Conservation (phyloP, 2,113 vertebrate species). For the Proteles cristata region DNA sequence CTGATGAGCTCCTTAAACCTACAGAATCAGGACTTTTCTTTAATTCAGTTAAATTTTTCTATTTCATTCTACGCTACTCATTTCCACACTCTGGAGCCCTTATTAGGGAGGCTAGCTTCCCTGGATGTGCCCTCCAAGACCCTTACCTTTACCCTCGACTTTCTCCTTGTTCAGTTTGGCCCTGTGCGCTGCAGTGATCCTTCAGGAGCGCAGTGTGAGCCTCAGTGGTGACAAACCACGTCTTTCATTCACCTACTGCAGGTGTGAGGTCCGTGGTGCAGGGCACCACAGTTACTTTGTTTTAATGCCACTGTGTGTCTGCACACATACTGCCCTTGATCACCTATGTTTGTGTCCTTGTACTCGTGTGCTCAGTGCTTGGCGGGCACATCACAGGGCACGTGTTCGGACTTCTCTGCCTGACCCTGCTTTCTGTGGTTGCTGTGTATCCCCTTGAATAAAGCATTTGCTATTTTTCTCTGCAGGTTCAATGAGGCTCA, state of each 20-base stretch:
- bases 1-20: not conserved
- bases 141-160: not conserved
- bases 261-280: not conserved
- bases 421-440: not conserved
- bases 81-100: not conserved
- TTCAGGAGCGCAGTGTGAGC: not conserved
- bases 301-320: not conserved
- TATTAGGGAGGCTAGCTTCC: not conserved
- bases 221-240: not conserved
- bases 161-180: not conserved
- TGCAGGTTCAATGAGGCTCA: not conserved
- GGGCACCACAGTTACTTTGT: not conserved
- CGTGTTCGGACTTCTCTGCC: not conserved
- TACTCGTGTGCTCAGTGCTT: not conserved
- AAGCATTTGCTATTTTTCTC: not conserved
- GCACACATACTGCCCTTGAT: rapidly evolving
- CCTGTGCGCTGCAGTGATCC: not conserved
- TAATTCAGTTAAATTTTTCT: not conserved
- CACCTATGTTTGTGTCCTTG: not conserved
- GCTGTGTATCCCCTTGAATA: not conserved
- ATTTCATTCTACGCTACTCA: not conserved
- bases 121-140: not conserved
- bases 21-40: not conserved
- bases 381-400: not conserved
- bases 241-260: not conserved